Conservation (phyloP, 2,797 vertebrate genomes). For the Lophotriccus pileatus region DNA sequence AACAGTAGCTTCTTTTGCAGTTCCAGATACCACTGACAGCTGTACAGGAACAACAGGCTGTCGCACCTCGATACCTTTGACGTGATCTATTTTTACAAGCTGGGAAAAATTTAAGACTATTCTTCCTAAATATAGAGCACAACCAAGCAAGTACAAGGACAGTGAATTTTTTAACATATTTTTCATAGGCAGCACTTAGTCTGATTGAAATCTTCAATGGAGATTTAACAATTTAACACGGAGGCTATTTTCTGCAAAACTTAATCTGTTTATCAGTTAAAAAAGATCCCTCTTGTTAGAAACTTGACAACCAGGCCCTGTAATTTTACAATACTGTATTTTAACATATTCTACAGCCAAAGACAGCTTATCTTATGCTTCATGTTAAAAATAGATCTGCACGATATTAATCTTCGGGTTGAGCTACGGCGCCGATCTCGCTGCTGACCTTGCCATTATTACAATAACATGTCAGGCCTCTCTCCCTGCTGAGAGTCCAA, state of each 20-base stretch:
- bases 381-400: neutral
- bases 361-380: conserved; percentile 3
- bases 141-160: neutral
- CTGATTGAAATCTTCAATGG: neutral
- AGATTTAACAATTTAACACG: neutral
- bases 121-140: neutral
- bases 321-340: neutral
- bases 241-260: neutral
- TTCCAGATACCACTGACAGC: neutral
- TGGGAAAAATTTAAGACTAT: neutral
- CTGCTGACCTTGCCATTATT: conserved; percentile 8
- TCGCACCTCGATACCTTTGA: neutral
- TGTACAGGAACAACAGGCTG: neutral
- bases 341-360: neutral
- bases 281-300: neutral
- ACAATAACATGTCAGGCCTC: neutral
- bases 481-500: conserved; percentile 14
- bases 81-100: neutral
- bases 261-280: conserved; percentile 1
- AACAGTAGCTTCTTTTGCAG: neutral
- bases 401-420: neutral
- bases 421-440: neutral
- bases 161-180: neutral
- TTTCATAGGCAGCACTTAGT: neutral
- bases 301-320: neutral